Conservation (phyloP, 2,797 vertebrate species). For the Rhinoraja longicauda region DNA sequence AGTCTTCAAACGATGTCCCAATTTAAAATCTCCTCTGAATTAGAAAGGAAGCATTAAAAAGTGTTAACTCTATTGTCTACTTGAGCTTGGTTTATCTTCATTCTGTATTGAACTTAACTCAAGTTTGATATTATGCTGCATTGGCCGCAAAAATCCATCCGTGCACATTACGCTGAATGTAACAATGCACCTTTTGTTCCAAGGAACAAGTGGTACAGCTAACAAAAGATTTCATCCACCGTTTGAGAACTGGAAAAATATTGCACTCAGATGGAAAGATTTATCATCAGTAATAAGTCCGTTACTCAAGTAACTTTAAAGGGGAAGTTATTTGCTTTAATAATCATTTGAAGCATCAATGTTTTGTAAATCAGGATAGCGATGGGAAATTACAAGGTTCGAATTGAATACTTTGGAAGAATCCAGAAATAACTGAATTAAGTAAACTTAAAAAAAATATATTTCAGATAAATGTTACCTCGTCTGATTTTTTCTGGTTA, state of each 20-base stretch:
- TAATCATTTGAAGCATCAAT: not conserved
- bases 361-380: not conserved
- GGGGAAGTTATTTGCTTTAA: slow-evolving; percentile 40
- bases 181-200: not conserved
- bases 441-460: not conserved
- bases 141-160: not conserved
- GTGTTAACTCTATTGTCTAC: not conserved
- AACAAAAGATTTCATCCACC: slow-evolving; percentile 46
- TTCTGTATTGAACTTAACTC: not conserved
- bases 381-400: not conserved
- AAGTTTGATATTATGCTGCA: not conserved
- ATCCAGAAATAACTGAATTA: not conserved
- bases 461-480: slow-evolving; percentile 19
- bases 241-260: slow-evolving; percentile 46
- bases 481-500: not conserved
- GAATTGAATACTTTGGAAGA: slow-evolving; percentile 22
- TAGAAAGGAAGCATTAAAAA: too few relatives aligned
- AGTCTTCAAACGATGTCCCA: not conserved
- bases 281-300: not conserved
- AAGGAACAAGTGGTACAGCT: slow-evolving; percentile 38
- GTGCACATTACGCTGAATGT: not conserved
- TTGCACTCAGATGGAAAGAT: slow-evolving; percentile 31
- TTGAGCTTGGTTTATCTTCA: not conserved
- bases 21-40: not conserved
- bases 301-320: slow-evolving; percentile 43